Conservation (phyloP, 2,888 invertebrate genomes). For the Cosmia trapezina region DNA sequence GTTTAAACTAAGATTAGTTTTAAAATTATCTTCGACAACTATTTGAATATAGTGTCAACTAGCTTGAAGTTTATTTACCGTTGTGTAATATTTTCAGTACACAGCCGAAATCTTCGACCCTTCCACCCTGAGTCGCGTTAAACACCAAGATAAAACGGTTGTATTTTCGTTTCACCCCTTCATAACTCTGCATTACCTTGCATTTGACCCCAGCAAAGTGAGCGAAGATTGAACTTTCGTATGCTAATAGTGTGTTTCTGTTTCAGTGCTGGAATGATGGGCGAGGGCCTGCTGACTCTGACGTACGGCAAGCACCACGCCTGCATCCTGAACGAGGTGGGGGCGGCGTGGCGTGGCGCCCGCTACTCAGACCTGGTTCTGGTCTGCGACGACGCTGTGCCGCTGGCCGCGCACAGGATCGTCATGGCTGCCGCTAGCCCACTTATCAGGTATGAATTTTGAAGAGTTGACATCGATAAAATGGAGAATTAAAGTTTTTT, state of each 20-base stretch:
- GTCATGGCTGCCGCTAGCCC: slow-evolving; percentile 97
- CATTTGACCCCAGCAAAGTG: slow-evolving; percentile 27
- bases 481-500: not conserved
- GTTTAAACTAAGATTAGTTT: slow-evolving; percentile 6
- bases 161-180: slow-evolving; percentile 22
- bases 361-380: slow-evolving; percentile 96
- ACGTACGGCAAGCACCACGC: slow-evolving; percentile 98
- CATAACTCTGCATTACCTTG: slow-evolving; percentile 19
- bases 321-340: slow-evolving; percentile 97
- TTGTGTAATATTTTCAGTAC: slow-evolving; percentile 29
- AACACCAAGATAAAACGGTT: slow-evolving; percentile 29
- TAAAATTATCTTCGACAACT: slow-evolving; percentile 1
- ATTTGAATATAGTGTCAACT: too few relatives aligned
- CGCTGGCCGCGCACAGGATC: slow-evolving; percentile 95
- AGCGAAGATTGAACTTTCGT: slow-evolving; percentile 5
- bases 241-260: slow-evolving; percentile 57
- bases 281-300: slow-evolving; percentile 95
- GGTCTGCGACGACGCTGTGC: slow-evolving; percentile 95
- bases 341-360: slow-evolving; percentile 96
- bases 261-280: slow-evolving; percentile 90
- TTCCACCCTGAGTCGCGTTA: slow-evolving; percentile 24
- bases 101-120: slow-evolving; percentile 7
- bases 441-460: slow-evolving; percentile 91
- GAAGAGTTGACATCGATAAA: not conserved
- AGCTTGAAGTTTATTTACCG: not conserved